Conservation (phyloP, 2,113 vertebrate species). For the Elgaria multicarinata region DNA sequence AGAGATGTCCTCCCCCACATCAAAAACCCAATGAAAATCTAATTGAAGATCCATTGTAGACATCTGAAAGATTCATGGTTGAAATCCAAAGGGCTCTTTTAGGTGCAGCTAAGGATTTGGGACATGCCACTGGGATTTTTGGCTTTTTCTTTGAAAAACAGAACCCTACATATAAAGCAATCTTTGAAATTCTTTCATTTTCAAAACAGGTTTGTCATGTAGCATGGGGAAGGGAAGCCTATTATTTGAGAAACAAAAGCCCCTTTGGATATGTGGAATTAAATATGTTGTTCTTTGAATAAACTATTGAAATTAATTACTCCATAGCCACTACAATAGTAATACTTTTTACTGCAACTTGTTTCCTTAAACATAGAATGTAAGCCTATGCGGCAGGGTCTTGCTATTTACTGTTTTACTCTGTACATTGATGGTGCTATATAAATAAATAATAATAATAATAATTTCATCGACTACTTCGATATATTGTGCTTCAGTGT, state of each 20-base stretch:
- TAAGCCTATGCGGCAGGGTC: too few species aligned
- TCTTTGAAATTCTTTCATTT: not conserved
- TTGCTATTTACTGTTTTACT: too few species aligned
- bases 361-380: not conserved
- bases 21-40: not conserved
- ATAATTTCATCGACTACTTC: too few species aligned
- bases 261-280: not conserved
- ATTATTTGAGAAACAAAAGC: not conserved
- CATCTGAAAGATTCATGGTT: not conserved
- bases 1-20: too few species aligned
- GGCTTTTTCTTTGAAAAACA: not conserved
- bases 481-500: not conserved
- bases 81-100: not conserved
- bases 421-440: too few species aligned
- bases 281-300: not conserved
- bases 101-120: not conserved
- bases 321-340: not conserved
- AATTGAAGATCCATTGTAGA: not conserved
- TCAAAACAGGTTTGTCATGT: not conserved
- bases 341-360: not conserved
- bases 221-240: not conserved
- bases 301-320: not conserved
- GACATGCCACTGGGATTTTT: too few species aligned
- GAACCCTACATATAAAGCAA: not conserved
- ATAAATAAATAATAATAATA: too few species aligned